Base-by-base conservation (phyloP, 2,113 vertebrate genomes). In the Paradoxurus hermaphroditus region DNA sequence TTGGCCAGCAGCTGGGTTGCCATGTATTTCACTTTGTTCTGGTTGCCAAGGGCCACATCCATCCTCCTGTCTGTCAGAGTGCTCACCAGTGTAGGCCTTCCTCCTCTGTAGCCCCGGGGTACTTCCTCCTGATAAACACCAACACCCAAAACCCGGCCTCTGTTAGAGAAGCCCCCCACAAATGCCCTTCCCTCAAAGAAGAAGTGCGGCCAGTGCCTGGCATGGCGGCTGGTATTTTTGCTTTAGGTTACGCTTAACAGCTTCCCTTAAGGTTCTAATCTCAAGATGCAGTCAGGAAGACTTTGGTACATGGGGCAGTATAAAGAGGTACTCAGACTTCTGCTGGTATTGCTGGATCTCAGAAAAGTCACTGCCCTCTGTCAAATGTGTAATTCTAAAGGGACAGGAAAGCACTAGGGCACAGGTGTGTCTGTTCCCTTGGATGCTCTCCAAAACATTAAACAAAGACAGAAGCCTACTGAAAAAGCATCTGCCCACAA, bases 21-120 rank as follows among this genome's bases (percentile, higher is more conserved):
- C 99, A 99, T 99, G 97, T 99, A 99, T 98, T 99, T 99, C 97
- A 99, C 99, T 98, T 99, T 99, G 98, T 99, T 99, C 98, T 99
- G 98, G 98, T 99, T 99, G 18, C 99, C 99, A 13, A 99, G 83
- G 3, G 99, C 94, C 14, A 98, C 98, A 29, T 99, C 99, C n/a
- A 99, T 98, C 91, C 98, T 99, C 86, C 99, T 99, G 90, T 99
- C 99, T 0, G 99, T 98, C 96, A 99, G 98, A 29, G 99, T 94
- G 0, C 99, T 99, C 23, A 99, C 98, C 89, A 98, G 94, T 0
- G 98, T 98, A 1, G 99, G 98, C 90, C 99, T 98, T 73, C 99
- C 99, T 31, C 99, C 99, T 95, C 98, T 96, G 78, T 96, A 97
- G 63, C 75, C 95, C 92, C 99, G 98, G 11, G 98, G 99, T 5